Conservation (phyloP, 2,113 vertebrate species). For the Podarcis muralis region DNA sequence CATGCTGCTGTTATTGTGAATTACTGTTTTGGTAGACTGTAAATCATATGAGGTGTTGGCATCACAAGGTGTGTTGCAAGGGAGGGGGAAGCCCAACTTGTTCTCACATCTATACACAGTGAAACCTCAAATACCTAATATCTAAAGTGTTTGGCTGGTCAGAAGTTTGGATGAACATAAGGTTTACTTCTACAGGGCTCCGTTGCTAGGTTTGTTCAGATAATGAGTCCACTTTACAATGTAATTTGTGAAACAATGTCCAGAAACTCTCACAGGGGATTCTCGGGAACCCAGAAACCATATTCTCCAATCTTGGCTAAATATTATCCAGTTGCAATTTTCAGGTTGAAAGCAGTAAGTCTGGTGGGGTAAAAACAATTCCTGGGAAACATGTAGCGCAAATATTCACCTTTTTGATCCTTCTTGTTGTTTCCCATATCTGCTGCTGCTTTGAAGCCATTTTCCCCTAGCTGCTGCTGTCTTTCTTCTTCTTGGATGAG, state of each 20-base stretch:
- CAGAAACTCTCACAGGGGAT: neutral
- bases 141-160: slow-evolving; percentile 12
- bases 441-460: too few relatives aligned
- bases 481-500: neutral
- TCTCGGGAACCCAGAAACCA: neutral
- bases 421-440: neutral
- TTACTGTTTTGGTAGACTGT: slow-evolving; percentile 17
- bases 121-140: slow-evolving; percentile 11
- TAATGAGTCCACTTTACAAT: neutral
- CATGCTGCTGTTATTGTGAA: slow-evolving; percentile 26
- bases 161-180: neutral
- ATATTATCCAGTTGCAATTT: neutral
- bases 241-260: neutral
- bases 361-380: neutral
- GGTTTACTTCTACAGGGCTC: neutral
- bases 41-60: slow-evolving; percentile 10
- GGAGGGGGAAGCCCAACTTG: neutral
- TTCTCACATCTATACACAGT: slow-evolving; percentile 5
- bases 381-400: neutral
- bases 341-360: neutral
- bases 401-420: neutral
- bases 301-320: neutral
- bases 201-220: neutral
- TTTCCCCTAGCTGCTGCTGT: neutral
- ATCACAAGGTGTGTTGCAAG: slow-evolving; percentile 11